Evolutionary conservation across 2,888 invertebrate species (phyloP).

Genomic region (Apamea crenata): DNA sequence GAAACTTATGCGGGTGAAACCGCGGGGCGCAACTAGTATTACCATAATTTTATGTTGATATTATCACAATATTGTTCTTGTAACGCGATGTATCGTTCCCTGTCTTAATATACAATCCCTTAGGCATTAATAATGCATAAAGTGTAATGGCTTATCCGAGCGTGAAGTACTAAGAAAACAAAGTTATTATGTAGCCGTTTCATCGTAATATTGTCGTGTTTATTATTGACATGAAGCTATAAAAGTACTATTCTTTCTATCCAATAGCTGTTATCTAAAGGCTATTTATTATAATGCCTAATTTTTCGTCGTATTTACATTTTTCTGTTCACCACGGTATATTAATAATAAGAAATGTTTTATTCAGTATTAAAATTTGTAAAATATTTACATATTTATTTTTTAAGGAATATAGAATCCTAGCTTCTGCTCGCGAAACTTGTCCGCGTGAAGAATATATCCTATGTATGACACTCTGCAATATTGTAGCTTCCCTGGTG

Average conservation of each 20-base stretch:
- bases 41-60: background rate
- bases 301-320: background rate
- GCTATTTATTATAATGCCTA: background rate
- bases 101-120: slow-evolving; percentile 1
- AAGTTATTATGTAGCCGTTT: slow-evolving; percentile 2
- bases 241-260: background rate
- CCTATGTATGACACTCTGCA: too few relatives aligned
- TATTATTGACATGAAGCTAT: background rate
- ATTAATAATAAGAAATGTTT: background rate
- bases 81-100: slow-evolving; percentile 6
- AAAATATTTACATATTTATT: background rate
- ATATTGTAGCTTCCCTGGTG: too few relatives aligned
- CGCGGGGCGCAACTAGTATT: too few relatives aligned
- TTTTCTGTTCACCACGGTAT: background rate
- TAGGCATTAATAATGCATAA: slow-evolving; percentile 25
- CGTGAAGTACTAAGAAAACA: slow-evolving; percentile 1
- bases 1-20: too few relatives aligned
- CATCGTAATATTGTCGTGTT: background rate
- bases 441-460: too few relatives aligned
- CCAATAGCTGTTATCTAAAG: background rate
- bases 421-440: too few relatives aligned
- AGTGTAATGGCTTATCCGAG: slow-evolving; percentile 9
- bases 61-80: slow-evolving; percentile 17
- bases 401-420: background rate
- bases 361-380: too few relatives aligned